Evolutionary conservation across 37 sponge, comb jelly and placozoan genomes (phyloP), one percentile per base, ranked within the genome.

Genomic region (Haliclona indistincta): DNA sequence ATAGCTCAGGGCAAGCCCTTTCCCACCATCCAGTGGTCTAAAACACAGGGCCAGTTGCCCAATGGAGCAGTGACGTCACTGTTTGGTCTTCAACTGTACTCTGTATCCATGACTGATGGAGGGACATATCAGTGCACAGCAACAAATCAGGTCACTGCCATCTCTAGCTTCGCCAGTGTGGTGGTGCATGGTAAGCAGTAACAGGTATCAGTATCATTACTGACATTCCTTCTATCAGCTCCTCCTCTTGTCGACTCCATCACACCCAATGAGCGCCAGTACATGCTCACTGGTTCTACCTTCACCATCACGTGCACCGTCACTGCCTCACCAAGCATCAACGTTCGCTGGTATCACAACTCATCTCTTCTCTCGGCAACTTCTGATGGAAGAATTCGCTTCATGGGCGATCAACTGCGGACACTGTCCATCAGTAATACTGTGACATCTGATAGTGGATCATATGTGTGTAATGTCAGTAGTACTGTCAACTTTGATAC

Each of bases 111-210:
- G 26, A 39, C 29, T 15, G 41, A 74, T 13, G 79, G 67, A 42
- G 89, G 89, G 5, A 49, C 39, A 11, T 88, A 79, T 52, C 67
- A 69, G 13, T 88, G 89, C 54, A 33, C 68, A 32, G 89, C 80
- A 20, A 76, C 38, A 20, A 88, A 88, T 52, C 19, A 26, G 0
- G 40, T 84, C 36, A 72, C 71, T 41, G 28, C n/a, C 23, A 64
- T 63, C 23, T 13, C n/a, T 25, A 62, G 65, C 0, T 51, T 41
- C 37, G 72, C 71, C 20, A 22, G 20, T 13, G 39, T 84, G 43
- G 34, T 60, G 62, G 30, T 29, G 56, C 56, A 55, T 55, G 23
- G 3, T 55, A 4, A 28, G 39, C 52, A 10, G 78, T 84, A 25
- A 28, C 39, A 29, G 43, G 85, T 84, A 71, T 29, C 56, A 6